Percentiles rank a stretch among this genome's conserved stretches.
Evolutionary conservation across 2,797 vertebrate genomes (phyloP).

Genomic region (Synanceia verrucosa): DNA sequence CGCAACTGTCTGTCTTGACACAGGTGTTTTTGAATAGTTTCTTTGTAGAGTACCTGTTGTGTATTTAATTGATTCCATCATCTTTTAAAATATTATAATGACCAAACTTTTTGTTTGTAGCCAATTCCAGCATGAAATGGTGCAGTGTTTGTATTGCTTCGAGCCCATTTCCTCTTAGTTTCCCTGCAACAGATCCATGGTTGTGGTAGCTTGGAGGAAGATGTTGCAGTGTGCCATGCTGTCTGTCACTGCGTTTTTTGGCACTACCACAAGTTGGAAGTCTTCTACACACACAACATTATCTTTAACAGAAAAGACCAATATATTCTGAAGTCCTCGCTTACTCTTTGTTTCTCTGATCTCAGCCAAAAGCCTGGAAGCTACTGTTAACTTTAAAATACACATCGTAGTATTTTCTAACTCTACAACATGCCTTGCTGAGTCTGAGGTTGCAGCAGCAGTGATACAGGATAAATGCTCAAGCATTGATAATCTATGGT

Average conservation of each 20-base stretch:
- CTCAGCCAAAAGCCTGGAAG: not conserved
- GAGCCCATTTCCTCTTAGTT: not conserved
- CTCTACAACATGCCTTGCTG: constrained; percentile 12
- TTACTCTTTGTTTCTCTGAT: not conserved
- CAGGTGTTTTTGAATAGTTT: too few relatives aligned
- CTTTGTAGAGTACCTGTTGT: not conserved
- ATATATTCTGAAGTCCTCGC: not conserved
- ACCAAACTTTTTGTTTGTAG: not conserved
- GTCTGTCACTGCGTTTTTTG: not conserved
- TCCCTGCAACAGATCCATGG: not conserved
- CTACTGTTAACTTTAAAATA: not conserved
- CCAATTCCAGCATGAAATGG: not conserved
- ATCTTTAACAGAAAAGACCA: not conserved
- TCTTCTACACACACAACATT: not conserved
- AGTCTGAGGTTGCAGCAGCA: constrained; percentile 1
- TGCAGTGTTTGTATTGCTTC: not conserved
- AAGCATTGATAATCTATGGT: not conserved
- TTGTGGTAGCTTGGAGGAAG: not conserved
- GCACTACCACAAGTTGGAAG: not conserved
- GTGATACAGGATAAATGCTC: not conserved
- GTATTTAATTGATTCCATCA: not conserved
- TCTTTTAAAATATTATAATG: not conserved
- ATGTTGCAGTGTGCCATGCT: not conserved
- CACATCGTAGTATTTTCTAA: constrained; percentile 1
- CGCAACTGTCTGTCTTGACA: not conserved